Conservation (phyloP, 1,140 invertebrate species). For the Macrosteles quadrilineatus region DNA sequence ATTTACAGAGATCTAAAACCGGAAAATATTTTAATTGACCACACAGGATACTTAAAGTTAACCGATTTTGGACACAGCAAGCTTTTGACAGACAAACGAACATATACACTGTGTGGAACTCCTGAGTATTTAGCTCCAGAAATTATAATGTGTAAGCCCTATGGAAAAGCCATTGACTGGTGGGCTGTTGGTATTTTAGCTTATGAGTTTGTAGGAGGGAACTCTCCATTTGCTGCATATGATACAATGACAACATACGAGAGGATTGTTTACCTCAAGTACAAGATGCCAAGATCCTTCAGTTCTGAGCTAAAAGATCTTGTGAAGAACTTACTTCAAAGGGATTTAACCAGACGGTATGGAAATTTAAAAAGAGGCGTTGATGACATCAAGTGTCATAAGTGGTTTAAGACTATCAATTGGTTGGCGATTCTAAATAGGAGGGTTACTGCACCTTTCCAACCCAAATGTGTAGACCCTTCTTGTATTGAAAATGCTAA, state of each 20-base stretch:
- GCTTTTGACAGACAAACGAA: conserved; percentile 48
- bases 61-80: conserved; percentile 37
- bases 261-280: conserved; percentile 76
- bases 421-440: not conserved
- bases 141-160: conserved; percentile 93
- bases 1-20: conserved; percentile 94
- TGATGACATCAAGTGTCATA: conserved; percentile 56
- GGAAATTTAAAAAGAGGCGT: conserved; percentile 85
- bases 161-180: conserved; percentile 96
- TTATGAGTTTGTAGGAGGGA: conserved; percentile 82
- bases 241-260: conserved; percentile 92
- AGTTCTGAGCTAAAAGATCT: conserved; percentile 81
- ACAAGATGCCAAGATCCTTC: conserved; percentile 68
- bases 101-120: conserved; percentile 94
- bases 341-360: conserved; percentile 84
- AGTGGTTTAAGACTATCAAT: not conserved
- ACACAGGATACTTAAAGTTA: conserved; percentile 19
- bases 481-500: not conserved
- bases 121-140: conserved; percentile 96
- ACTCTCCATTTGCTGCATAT: conserved; percentile 79
- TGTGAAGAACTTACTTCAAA: conserved; percentile 80
- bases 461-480: not conserved
- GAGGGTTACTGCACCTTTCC: not conserved
- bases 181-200: conserved; percentile 91
- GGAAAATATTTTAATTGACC: no score